Evolutionary conservation across 2,888 invertebrate genomes (phyloP).

Genomic region (Lycophotia porphyrea): DNA sequence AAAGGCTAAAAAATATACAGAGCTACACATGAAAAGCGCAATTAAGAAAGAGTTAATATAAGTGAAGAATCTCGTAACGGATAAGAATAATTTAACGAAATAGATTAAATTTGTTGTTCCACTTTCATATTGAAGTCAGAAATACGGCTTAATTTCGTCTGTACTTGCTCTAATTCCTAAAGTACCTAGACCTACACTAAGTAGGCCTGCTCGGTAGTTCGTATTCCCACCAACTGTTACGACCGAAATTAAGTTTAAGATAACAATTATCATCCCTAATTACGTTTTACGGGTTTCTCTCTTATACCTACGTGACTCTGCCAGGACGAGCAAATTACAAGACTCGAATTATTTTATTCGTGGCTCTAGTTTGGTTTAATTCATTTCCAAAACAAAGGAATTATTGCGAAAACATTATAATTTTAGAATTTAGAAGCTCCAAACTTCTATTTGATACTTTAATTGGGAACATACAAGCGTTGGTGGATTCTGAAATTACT

Average conservation of each 20-base stretch:
- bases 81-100: slow-evolving; percentile 6
- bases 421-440: slow-evolving; percentile 18
- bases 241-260: slow-evolving; percentile 53
- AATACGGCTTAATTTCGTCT: slow-evolving; percentile 16
- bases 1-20: too few species aligned
- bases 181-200: slow-evolving; percentile 21
- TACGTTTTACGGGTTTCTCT: slow-evolving; percentile 37
- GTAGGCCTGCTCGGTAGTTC: slow-evolving; percentile 13
- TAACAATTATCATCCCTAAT: slow-evolving; percentile 55
- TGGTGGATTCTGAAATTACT: background rate
- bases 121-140: slow-evolving; percentile 26
- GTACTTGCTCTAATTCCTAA: slow-evolving; percentile 30
- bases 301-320: slow-evolving; percentile 47
- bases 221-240: slow-evolving; percentile 39
- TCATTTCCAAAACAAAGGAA: slow-evolving; percentile 7
- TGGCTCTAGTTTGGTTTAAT: background rate
- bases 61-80: background rate
- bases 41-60: background rate
- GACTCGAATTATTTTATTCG: slow-evolving; percentile 14
- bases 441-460: slow-evolving; percentile 19
- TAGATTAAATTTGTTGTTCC: slow-evolving; percentile 4
- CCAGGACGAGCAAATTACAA: slow-evolving; percentile 25
- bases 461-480: slow-evolving; percentile 18
- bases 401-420: slow-evolving; percentile 19
- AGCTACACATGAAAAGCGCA: background rate